Percentiles rank a stretch among this genome's conserved stretches.
These are phyloP conservation scores for Melangyna quadrimaculata DNA, from an alignment of 2,888 invertebrate genomes.

Conservation along the genomic window DNA sequence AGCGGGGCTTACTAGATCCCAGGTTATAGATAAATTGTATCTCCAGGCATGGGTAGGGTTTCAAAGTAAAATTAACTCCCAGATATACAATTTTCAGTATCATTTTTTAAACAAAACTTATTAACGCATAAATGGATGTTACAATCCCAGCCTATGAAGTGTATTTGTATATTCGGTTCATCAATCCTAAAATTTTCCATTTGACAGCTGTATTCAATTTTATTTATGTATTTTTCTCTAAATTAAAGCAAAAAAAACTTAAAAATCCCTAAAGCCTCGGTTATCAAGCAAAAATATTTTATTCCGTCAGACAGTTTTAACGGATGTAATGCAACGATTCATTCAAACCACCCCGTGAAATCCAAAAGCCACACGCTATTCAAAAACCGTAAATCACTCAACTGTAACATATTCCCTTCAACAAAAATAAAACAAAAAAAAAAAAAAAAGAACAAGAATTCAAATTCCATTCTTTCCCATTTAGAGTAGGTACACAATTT, in stretches of 20 bases:
- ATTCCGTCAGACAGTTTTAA: neutral
- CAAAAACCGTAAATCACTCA: conserved; percentile 63
- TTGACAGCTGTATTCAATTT: neutral
- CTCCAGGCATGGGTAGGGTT: too few species aligned
- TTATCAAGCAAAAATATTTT: conserved; percentile 3
- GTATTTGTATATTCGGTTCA: neutral
- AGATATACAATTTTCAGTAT: too few species aligned
- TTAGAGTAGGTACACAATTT: conserved; percentile 38
- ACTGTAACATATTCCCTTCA: conserved; percentile 35
- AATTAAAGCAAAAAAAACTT: neutral
- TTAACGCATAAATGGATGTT: neutral
- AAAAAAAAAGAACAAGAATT: conserved; percentile 20
- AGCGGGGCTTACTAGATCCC: too few species aligned
- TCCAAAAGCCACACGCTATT: conserved; percentile 20
- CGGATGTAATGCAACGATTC: conserved; percentile 2
- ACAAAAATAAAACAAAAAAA: too few species aligned
- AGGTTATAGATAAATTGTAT: too few species aligned
- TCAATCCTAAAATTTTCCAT: neutral
- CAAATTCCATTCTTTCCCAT: conserved; percentile 43
- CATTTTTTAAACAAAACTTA: too few species aligned
- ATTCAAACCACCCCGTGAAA: neutral
- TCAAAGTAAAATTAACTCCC: too few species aligned
- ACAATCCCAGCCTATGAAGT: neutral
- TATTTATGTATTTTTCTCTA: neutral
- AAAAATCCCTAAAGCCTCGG: neutral